phyloP scores from a whole-genome alignment of 1,140 invertebrate genomes.

The Eueides isabella region DNA sequence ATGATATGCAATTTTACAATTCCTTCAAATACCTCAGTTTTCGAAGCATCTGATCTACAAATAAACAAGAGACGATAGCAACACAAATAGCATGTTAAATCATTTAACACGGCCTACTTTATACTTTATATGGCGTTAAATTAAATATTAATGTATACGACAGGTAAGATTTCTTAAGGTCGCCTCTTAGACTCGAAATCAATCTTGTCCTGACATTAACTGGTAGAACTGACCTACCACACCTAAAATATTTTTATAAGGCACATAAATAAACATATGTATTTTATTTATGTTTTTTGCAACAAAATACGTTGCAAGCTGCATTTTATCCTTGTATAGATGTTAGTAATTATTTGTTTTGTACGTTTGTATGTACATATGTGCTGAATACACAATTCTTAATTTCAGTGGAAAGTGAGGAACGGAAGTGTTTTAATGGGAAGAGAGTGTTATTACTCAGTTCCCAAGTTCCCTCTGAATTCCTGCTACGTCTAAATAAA shows the following conservation, averaged over 20 bases:
- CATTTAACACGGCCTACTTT: background rate
- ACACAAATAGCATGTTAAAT: too few species aligned
- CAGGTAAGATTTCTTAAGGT: conserved; percentile 5
- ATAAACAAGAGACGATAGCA: background rate
- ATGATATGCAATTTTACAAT: too few species aligned
- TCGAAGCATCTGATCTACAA: background rate
- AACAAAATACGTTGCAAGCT: conserved; percentile 14
- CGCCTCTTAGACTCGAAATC: conserved; percentile 7
- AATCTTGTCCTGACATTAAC: conserved; percentile 9
- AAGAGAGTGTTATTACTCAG: too few species aligned
- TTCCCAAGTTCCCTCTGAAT: too few species aligned
- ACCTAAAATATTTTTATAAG: conserved; percentile 24
- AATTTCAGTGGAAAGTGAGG: too few species aligned
- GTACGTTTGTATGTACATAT: background rate
- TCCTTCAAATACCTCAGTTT: too few species aligned
- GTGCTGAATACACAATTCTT: too few species aligned
- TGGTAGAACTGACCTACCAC: conserved; percentile 25
- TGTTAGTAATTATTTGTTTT: background rate
- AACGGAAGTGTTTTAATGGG: background rate
- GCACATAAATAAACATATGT: conserved; percentile 8
- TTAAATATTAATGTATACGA: conserved; percentile 5
- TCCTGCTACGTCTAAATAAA: too few species aligned
- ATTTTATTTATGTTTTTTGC: conserved; percentile 17
- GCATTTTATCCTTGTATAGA: background rate
- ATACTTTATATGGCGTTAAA: conserved; percentile 1